Conservation (phyloP, 2,888 invertebrate genomes). For the Scotopteryx bipunctaria region DNA sequence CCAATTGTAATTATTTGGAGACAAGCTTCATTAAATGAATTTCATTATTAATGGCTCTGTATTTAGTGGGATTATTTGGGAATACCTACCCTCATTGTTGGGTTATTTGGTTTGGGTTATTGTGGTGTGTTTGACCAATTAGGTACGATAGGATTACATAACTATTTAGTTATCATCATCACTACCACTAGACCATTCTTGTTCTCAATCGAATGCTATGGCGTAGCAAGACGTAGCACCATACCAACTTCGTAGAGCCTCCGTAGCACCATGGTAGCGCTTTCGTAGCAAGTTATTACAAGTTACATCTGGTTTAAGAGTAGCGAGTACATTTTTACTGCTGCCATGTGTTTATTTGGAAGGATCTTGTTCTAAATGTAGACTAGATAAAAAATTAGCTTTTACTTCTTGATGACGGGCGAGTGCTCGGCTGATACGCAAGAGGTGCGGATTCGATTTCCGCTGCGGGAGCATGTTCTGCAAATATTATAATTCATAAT, state of each 20-base stretch:
- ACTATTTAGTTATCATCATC: too few relatives aligned
- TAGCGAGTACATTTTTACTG: slow-evolving; percentile 32
- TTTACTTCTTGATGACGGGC: too few relatives aligned
- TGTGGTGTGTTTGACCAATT: background rate
- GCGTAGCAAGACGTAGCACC: slow-evolving; percentile 40
- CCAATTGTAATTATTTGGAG: slow-evolving; percentile 31
- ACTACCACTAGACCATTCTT: too few relatives aligned
- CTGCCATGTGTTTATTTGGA: background rate
- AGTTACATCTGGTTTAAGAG: slow-evolving; percentile 34
- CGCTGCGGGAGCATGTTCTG: too few relatives aligned
- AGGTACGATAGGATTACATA: too few relatives aligned
- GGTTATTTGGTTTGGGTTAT: slow-evolving; percentile 2
- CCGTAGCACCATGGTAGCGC: too few relatives aligned
- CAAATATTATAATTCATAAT: too few relatives aligned
- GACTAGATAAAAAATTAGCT: background rate
- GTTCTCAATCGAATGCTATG: slow-evolving; percentile 44
- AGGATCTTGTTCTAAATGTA: background rate
- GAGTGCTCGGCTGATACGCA: too few relatives aligned
- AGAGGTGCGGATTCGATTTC: too few relatives aligned
- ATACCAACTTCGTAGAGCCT: slow-evolving; percentile 46
- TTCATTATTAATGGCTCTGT: slow-evolving; percentile 28
- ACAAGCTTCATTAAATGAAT: slow-evolving; percentile 28
- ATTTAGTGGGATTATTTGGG: background rate
- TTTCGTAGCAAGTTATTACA: slow-evolving; percentile 42
- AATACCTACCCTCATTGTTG: background rate